These are phyloP conservation scores for Tetragnatha versicolor DNA, from an alignment of 1,140 invertebrate species.

Conservation along the genomic window DNA sequence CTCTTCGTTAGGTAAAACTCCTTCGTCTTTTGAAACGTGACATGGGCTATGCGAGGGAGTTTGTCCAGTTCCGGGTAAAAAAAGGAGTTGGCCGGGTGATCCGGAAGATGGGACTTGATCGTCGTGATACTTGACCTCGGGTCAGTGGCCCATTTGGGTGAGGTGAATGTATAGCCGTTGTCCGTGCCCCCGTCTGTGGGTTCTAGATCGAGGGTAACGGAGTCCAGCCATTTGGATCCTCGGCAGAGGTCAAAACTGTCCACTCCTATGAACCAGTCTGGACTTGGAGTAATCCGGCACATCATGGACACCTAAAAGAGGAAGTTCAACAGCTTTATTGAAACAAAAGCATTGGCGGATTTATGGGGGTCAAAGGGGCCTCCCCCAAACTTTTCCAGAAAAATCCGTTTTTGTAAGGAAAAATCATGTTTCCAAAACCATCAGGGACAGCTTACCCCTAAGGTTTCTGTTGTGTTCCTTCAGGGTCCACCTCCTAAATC, in stretches of 20 bases:
- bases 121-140: constrained; percentile 88
- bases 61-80: constrained; percentile 87
- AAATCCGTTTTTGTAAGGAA: too few relatives aligned
- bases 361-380: too few relatives aligned
- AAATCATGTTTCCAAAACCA: too few relatives aligned
- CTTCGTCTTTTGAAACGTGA: constrained; percentile 80
- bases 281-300: constrained; percentile 88
- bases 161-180: constrained; percentile 96
- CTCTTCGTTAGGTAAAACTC: constrained; percentile 22
- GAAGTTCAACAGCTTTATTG: too few relatives aligned
- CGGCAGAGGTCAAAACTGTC: constrained; percentile 91
- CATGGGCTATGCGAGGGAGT: constrained; percentile 87
- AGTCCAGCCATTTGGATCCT: constrained; percentile 93
- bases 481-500: too few relatives aligned
- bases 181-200: constrained; percentile 97
- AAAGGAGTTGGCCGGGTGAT: constrained; percentile 92
- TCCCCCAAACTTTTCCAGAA: too few relatives aligned
- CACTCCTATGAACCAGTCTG: constrained; percentile 98
- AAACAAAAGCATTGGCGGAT: too few relatives aligned
- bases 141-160: constrained; percentile 89
- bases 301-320: constrained; percentile 78
- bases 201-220: constrained; percentile 89
- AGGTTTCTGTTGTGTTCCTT: too few relatives aligned
- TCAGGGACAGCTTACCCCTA: too few relatives aligned
- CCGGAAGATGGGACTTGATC: constrained; percentile 89